A percentile compares a stretch with the other conserved stretches of the same genome.
phyloP scores from a whole-genome alignment of 2,797 vertebrate species.

The Pipistrellus pipistrellus region DNA sequence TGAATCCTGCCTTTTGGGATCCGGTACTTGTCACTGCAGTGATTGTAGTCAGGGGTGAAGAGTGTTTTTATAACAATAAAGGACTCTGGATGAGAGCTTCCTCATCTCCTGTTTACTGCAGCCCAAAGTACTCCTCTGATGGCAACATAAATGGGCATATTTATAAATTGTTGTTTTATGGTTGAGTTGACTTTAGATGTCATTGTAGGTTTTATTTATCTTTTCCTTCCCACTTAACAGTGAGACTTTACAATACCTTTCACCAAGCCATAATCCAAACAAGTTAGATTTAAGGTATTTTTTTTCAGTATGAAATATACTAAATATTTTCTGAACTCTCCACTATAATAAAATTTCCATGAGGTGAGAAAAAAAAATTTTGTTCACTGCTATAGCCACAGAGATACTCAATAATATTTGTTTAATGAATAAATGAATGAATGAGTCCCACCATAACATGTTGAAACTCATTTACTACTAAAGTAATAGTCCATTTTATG shows the following conservation, averaged over 20 bases:
- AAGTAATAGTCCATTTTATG: not conserved
- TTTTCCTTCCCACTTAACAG: constrained; percentile 13
- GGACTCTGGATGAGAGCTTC: not conserved
- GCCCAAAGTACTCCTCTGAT: not conserved
- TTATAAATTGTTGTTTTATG: not conserved
- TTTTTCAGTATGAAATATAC: not conserved
- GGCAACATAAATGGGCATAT: not conserved
- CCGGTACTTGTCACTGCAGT: not conserved
- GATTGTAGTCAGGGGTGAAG: not conserved
- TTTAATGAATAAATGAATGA: not conserved
- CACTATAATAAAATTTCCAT: not conserved
- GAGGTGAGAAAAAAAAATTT: not conserved
- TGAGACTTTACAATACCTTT: constrained; percentile 6
- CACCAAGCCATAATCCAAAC: not conserved
- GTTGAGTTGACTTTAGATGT: not conserved
- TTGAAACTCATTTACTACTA: not conserved
- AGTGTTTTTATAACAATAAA: not conserved
- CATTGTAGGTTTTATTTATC: not conserved
- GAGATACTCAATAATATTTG: not conserved
- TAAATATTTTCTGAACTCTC: not conserved
- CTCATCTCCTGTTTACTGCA: not conserved
- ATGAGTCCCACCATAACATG: not conserved
- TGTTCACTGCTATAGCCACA: not conserved
- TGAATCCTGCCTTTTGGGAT: not conserved
- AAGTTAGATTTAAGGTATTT: not conserved